Percentiles rank a stretch among this genome's conserved stretches.
These are phyloP conservation scores for Synanceia verrucosa DNA, from an alignment of 2,797 vertebrate species.

Conservation along the genomic window DNA sequence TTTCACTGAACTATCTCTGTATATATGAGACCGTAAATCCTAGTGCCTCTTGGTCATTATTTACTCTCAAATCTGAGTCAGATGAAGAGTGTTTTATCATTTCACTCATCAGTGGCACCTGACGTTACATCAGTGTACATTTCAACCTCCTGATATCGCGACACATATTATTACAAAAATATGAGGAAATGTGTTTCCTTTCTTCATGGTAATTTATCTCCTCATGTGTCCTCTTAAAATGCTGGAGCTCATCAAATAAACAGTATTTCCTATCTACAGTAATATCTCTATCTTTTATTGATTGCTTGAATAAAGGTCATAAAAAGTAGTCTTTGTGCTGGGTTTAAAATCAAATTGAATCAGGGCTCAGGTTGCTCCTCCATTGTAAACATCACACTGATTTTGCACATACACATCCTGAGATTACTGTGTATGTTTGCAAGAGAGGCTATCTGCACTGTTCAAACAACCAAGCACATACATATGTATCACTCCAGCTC, in stretches of 20 bases:
- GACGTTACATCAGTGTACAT: slow-evolving; percentile 9
- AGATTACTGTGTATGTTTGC: background rate
- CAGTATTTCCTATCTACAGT: slow-evolving; percentile 11
- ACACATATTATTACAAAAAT: background rate
- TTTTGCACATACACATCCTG: background rate
- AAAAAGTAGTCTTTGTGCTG: background rate
- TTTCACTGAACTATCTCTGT: slow-evolving; percentile 46
- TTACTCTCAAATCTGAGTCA: slow-evolving; percentile 11
- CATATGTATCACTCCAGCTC: background rate
- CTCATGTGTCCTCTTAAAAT: background rate
- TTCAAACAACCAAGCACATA: background rate
- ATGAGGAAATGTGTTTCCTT: slow-evolving; percentile 6
- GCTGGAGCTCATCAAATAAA: background rate
- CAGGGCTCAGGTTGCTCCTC: background rate
- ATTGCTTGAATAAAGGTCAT: slow-evolving; percentile 26
- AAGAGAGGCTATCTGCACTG: background rate
- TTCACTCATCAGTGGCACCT: slow-evolving; percentile 8
- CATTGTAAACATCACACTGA: background rate
- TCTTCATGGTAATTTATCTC: background rate
- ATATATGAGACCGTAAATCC: slow-evolving; percentile 24
- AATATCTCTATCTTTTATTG: background rate
- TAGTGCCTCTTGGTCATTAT: slow-evolving; percentile 34
- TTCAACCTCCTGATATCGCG: slow-evolving; percentile 6
- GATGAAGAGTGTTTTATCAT: background rate
- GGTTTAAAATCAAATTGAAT: background rate